phyloP scores from a whole-genome alignment of 2,797 vertebrate genomes.

The Sciaenops ocellatus region DNA sequence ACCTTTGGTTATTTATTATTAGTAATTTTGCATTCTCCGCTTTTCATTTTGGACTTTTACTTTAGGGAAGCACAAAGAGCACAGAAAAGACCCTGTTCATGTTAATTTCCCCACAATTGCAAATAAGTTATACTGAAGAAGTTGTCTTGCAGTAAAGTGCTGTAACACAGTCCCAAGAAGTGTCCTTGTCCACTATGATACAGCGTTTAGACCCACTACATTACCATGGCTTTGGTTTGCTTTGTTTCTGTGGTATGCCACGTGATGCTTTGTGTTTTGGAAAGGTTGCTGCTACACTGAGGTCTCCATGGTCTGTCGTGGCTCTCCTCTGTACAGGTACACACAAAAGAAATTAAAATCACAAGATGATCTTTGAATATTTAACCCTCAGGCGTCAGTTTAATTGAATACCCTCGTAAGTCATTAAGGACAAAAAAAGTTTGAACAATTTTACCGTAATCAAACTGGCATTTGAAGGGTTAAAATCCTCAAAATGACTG shows the following conservation, averaged over 20 bases:
- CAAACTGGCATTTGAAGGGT: no score
- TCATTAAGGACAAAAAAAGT: no score
- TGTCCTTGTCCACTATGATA: background rate
- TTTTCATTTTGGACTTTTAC: conserved; percentile 2
- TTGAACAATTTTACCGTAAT: no score
- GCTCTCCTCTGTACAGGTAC: conserved; percentile 58
- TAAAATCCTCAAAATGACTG: no score
- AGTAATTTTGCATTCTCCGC: no score
- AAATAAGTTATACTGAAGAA: background rate
- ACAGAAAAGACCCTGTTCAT: background rate
- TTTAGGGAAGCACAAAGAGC: background rate
- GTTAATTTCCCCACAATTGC: conserved; percentile 2
- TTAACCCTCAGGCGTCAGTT: no score
- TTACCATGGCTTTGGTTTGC: conserved; percentile 61
- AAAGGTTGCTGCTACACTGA: conserved; percentile 5
- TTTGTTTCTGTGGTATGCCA: conserved; percentile 11
- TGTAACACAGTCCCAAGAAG: conserved; percentile 2
- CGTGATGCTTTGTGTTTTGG: conserved; percentile 11
- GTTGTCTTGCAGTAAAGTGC: background rate
- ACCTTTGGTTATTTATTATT: background rate
- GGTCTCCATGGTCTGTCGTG: conserved; percentile 72
- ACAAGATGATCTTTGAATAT: background rate
- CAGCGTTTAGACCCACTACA: background rate
- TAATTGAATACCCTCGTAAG: no score
- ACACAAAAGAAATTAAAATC: background rate